Evolutionary conservation across 2,888 invertebrate species (phyloP), one percentile per base, ranked within the genome.

Genomic region (Tetragonisca angustula): DNA sequence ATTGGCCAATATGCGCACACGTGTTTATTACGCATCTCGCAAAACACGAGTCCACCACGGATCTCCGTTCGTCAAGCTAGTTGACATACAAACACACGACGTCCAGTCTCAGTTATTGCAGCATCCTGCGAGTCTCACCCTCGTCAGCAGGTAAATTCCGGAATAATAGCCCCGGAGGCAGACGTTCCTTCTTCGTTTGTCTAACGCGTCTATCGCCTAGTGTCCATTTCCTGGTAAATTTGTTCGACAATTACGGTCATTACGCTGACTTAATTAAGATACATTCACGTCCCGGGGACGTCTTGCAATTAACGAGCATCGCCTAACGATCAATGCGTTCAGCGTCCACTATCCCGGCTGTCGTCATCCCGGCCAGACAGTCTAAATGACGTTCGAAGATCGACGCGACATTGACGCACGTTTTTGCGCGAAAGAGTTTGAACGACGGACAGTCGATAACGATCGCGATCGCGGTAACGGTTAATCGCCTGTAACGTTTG

Each of bases 111-210:
- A 54, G 78, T 82, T 82, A 79, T 78, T 82, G 24, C 65, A 50
- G 24, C 67, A 50, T 74, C 50, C 67, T 32, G 19, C 61, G 11
- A 56, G 54, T 52, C 49, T 32, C 32, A 21, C 65, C 68, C 75
- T 36, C 54, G 79, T 52, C 65, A 64, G 32, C 56, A n/a, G 69
- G 11, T 65, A 32, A 65, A 79, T 54, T 61, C 54, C 52, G 13
- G n/a, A 61, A 54, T 70, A 83, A 81, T 70, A 74, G 13, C n/a
- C 21, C 72, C 54, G 32, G 65, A 64, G 75, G 76, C 54, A 24
- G 9, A n/a, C 27, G 52, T 11, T 36, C 73, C 61, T 83, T 76
- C 76, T 84, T 83, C 79, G 61, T 76, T 84, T 59, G 61, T 54
- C 62, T 17, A 67, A 69, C 61, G n/a, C 72, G 50, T 50, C 17